A percentile compares a stretch with the other conserved stretches of the same genome.
These are phyloP conservation scores for Lerema accius DNA, from an alignment of 1,140 invertebrate species.

Conservation along the genomic window DNA sequence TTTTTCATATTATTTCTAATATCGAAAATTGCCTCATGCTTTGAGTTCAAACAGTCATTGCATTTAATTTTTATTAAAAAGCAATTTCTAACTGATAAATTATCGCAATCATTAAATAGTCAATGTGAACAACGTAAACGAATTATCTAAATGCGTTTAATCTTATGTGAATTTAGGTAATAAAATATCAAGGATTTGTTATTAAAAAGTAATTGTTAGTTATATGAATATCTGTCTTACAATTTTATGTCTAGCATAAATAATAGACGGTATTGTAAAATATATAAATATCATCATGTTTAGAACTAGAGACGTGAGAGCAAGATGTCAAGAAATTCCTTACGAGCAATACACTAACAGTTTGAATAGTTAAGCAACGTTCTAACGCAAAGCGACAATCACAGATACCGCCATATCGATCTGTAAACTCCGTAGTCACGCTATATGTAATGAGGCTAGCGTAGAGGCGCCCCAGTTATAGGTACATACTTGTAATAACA, in stretches of 20 bases:
- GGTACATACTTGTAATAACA: constrained; percentile 28
- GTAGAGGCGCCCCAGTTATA: constrained; percentile 31
- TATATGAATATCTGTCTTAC: too few relatives aligned
- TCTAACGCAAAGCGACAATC: constrained; percentile 34
- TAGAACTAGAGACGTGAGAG: constrained; percentile 20
- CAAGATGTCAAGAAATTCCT: constrained; percentile 26
- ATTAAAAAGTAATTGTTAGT: too few relatives aligned
- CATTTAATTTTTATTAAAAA: background rate
- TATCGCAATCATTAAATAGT: constrained; percentile 3
- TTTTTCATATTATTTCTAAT: constrained; percentile 16
- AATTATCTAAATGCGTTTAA: too few relatives aligned
- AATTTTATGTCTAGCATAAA: background rate
- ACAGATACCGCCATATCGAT: constrained; percentile 34
- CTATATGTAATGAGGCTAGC: constrained; percentile 32
- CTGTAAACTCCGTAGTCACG: constrained; percentile 31
- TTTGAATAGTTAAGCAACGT: constrained; percentile 34
- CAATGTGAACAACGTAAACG: background rate
- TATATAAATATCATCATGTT: constrained; percentile 24
- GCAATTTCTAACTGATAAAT: background rate
- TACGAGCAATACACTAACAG: constrained; percentile 26
- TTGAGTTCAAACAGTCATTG: constrained; percentile 8
- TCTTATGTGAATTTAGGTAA: too few relatives aligned
- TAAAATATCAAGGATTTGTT: background rate
- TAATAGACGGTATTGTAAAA: background rate
- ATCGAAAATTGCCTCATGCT: constrained; percentile 15